Conservation (phyloP, 2,113 vertebrate species). For the Herpailurus yagouaroundi region DNA sequence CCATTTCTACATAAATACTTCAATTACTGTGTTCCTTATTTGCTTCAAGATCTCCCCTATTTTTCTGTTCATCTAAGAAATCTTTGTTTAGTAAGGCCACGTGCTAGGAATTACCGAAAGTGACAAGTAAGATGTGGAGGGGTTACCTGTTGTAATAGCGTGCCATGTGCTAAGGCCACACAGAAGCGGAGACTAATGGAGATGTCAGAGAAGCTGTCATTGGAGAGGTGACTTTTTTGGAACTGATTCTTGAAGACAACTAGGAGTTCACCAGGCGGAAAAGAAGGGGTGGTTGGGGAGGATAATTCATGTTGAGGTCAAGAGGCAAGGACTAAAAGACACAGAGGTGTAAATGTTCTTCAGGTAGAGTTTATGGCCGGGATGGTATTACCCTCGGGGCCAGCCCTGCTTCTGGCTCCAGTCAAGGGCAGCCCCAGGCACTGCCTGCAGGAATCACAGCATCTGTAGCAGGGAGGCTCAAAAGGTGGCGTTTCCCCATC, state of each 20-base stretch:
- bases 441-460: background rate
- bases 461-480: background rate
- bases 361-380: background rate
- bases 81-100: background rate
- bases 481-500: background rate
- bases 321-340: background rate
- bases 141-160: background rate
- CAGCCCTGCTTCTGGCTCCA: background rate
- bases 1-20: background rate
- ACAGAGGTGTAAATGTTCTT: fast-evolving
- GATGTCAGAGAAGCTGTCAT: background rate
- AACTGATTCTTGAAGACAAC: background rate
- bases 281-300: background rate
- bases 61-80: background rate
- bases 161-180: background rate
- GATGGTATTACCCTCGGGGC: too few relatives aligned
- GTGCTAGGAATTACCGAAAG: background rate
- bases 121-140: fast-evolving
- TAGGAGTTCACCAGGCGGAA: background rate
- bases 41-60: background rate
- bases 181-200: background rate
- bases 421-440: background rate
- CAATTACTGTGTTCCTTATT: background rate
- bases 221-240: background rate
- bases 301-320: background rate